Evolutionary conservation across 2,797 vertebrate species (phyloP).

Genomic region (Momotus momota): DNA sequence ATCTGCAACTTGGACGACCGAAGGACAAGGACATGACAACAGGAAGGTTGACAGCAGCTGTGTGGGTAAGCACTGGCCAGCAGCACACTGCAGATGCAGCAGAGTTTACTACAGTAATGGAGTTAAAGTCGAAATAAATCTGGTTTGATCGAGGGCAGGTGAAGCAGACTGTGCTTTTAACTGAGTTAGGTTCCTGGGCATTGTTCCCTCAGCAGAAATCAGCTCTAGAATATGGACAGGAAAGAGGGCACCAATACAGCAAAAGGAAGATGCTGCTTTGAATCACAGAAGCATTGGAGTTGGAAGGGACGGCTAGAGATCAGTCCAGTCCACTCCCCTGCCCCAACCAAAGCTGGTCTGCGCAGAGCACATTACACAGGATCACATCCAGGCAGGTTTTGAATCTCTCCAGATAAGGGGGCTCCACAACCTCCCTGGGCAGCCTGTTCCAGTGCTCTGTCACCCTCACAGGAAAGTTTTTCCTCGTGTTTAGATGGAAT

Average conservation of each 20-base stretch:
- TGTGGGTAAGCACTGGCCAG: background rate
- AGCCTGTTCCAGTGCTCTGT: no score
- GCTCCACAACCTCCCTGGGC: no score
- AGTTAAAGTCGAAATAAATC: background rate
- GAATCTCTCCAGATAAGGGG: no score
- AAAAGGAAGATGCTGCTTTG: background rate
- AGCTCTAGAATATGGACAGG: background rate
- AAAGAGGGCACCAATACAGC: background rate
- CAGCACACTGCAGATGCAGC: background rate
- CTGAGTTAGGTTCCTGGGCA: background rate
- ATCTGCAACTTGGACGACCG: background rate
- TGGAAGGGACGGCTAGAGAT: no score
- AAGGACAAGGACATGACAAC: background rate
- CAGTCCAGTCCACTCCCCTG: no score
- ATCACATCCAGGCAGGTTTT: no score
- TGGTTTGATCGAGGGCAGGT: background rate
- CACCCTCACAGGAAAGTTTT: no score
- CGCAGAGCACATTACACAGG: no score
- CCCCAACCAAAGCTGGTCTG: no score
- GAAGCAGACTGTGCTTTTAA: background rate
- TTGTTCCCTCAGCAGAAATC: background rate
- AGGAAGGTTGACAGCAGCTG: background rate
- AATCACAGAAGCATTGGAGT: background rate
- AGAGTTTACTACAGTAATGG: background rate
- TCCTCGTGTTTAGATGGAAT: no score